Evolutionary conservation across 2,797 vertebrate genomes (phyloP).

Genomic region (Dryobates pubescens): DNA sequence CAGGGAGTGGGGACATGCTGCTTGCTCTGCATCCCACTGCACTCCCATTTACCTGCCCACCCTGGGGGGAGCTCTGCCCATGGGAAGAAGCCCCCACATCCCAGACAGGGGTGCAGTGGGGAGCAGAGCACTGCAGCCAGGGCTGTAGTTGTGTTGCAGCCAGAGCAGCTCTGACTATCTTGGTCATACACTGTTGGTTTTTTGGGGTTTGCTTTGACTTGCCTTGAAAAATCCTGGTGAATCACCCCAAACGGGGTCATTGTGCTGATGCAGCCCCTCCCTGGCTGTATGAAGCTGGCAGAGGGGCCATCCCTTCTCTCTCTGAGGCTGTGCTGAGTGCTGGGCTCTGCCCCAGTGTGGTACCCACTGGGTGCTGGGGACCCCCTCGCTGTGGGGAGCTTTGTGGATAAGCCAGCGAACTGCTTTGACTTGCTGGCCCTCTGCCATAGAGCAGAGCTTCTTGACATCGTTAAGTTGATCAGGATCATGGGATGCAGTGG

Average conservation of each 20-base stretch:
- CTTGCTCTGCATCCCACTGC: not conserved
- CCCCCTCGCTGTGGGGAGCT: not conserved
- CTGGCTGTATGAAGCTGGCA: fast-evolving
- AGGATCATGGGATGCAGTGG: not conserved
- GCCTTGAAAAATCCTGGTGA: not conserved
- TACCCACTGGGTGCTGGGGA: not conserved
- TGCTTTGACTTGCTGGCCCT: not conserved
- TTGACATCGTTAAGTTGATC: not conserved
- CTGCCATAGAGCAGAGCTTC: fast-evolving
- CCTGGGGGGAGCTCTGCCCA: no score
- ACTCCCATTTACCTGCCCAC: no score
- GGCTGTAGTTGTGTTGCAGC: not conserved
- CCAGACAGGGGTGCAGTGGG: fast-evolving
- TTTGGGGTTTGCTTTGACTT: not conserved
- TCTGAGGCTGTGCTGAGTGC: not conserved
- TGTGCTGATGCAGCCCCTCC: not conserved
- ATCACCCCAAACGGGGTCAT: not conserved
- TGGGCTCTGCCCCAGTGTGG: not conserved
- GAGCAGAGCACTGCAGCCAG: not conserved
- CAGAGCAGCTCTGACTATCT: not conserved
- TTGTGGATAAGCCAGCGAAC: not conserved
- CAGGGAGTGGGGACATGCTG: fast-evolving
- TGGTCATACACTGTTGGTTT: not conserved
- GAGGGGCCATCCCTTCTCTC: fast-evolving
- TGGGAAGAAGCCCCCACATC: not conserved